These are phyloP conservation scores for Holothuria glaberrima DNA, from an alignment of 35 echinoderm and acorn worm species.

Conservation along the genomic window DNA sequence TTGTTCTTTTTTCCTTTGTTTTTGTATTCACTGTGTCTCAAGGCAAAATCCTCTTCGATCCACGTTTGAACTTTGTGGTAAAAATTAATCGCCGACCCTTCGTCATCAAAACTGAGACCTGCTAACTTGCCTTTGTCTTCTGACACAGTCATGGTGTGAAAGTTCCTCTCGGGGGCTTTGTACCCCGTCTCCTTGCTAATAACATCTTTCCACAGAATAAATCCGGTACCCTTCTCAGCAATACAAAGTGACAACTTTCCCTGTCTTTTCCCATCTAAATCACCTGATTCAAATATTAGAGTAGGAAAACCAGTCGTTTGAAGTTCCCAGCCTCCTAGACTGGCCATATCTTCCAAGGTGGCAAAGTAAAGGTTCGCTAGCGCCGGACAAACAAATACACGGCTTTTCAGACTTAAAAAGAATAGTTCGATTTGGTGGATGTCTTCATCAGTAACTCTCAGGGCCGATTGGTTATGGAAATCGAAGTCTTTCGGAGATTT, in stretches of 20 bases:
- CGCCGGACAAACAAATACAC: conserved; percentile 95
- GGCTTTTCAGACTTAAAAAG: conserved; percentile 85
- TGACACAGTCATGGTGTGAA: conserved; percentile 83
- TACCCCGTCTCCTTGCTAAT: conserved; percentile 67
- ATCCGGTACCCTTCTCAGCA: conserved; percentile 95
- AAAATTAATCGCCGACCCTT: conserved; percentile 71
- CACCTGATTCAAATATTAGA: conserved; percentile 69
- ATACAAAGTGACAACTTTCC: conserved; percentile 75
- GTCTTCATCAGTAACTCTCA: conserved; percentile 68
- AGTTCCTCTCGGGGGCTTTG: conserved; percentile 86
- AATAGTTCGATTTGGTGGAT: conserved; percentile 95
- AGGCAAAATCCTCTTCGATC: conserved; percentile 66
- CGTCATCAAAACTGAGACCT: conserved; percentile 95
- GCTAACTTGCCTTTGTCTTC: conserved; percentile 67
- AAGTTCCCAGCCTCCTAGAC: conserved; percentile 90
- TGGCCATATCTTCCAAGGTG: conserved; percentile 86
- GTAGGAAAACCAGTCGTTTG: conserved; percentile 90
- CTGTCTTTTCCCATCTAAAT: conserved; percentile 50
- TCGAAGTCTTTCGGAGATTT: conserved; percentile 57
- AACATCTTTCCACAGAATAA: conserved; percentile 84
- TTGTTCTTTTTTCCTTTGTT: conserved; percentile 72
- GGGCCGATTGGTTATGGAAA: not conserved
- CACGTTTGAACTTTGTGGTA: conserved; percentile 71
- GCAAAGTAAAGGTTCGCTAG: conserved; percentile 94
- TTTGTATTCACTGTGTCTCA: conserved; percentile 23